Conservation (phyloP, 2,888 invertebrate species). For the Meiosimyza platycephala region DNA sequence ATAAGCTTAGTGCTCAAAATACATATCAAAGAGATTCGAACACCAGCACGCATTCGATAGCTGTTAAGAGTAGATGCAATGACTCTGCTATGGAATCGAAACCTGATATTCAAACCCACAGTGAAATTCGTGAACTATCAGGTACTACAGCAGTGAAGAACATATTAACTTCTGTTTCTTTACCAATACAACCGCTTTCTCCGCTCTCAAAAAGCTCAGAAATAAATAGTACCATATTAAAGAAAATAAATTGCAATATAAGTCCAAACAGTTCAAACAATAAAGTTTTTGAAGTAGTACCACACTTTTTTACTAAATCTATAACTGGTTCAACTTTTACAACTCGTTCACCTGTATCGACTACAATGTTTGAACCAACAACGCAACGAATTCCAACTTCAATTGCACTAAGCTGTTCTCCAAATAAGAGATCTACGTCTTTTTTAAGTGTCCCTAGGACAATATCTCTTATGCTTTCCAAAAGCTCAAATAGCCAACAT, state of each 20-base stretch:
- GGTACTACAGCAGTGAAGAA: neutral
- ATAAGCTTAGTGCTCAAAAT: too few relatives aligned
- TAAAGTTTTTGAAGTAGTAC: neutral
- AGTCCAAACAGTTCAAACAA: neutral
- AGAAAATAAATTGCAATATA: slow-evolving; percentile 15
- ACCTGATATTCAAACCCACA: too few relatives aligned
- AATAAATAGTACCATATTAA: slow-evolving; percentile 27
- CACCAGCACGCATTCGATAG: too few relatives aligned
- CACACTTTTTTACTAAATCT: neutral
- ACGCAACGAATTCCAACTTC: slow-evolving; percentile 24
- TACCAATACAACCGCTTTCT: slow-evolving; percentile 25
- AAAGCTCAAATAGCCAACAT: slow-evolving; percentile 49
- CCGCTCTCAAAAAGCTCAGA: slow-evolving; percentile 37
- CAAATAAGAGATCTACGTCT: slow-evolving; percentile 37
- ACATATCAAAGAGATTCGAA: too few relatives aligned
- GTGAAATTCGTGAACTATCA: neutral
- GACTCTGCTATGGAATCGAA: too few relatives aligned
- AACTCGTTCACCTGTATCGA: slow-evolving; percentile 33
- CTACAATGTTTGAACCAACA: slow-evolving; percentile 37
- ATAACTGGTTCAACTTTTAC: slow-evolving; percentile 30
- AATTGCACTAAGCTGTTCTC: slow-evolving; percentile 2
- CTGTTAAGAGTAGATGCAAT: too few relatives aligned
- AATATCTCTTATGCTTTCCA: slow-evolving; percentile 54
- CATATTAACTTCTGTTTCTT: neutral
- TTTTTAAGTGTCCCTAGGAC: slow-evolving; percentile 56